A percentile compares a stretch with the other conserved stretches of the same genome.
Conservation (phyloP, 2,797 vertebrate species). For the Falco biarmicus region DNA sequence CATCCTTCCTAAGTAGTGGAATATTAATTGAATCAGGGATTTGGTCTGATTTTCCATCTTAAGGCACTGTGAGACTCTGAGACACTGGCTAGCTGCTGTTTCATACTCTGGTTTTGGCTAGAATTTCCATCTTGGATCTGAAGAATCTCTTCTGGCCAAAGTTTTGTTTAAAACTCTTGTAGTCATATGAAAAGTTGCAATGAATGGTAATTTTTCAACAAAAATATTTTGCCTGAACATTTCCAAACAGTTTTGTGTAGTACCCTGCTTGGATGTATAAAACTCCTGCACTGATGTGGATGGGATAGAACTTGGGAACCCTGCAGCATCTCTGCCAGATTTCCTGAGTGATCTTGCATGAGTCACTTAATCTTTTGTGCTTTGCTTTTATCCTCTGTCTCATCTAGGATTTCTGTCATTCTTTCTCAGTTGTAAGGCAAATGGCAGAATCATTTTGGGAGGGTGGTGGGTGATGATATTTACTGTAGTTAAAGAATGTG, state of each 20-base stretch:
- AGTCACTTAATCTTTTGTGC: constrained; percentile 10
- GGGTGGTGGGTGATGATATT: neutral
- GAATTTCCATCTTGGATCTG: neutral
- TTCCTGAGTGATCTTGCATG: neutral
- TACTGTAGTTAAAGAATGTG: neutral
- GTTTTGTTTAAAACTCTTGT: neutral
- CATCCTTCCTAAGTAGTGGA: neutral
- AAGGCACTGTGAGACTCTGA: neutral
- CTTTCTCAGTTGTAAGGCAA: neutral
- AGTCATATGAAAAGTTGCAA: neutral
- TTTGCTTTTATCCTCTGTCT: neutral
- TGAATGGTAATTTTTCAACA: neutral
- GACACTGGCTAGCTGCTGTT: neutral
- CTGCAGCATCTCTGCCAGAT: neutral
- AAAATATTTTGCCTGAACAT: neutral
- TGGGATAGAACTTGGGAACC: neutral
- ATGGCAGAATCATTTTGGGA: neutral
- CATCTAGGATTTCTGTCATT: neutral
- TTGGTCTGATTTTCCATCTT: neutral
- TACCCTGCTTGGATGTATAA: neutral
- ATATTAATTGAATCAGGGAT: neutral
- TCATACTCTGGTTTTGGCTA: neutral
- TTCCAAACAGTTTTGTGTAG: neutral
- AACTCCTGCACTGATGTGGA: neutral
- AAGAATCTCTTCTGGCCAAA: neutral